phyloP scores from a whole-genome alignment of 2,888 invertebrate genomes.

The Abrostola triplasia region DNA sequence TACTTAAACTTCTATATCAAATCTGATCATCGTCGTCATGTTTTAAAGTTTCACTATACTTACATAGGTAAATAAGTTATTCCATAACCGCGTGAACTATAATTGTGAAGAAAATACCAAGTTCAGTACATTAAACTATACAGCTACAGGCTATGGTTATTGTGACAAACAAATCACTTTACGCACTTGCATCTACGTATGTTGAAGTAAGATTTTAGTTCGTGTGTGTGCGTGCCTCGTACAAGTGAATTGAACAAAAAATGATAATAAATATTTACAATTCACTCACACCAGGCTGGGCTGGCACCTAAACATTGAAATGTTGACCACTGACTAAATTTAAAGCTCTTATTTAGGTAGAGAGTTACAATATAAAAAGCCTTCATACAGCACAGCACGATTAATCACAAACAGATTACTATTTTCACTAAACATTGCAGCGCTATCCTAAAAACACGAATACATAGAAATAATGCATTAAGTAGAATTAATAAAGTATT shows the following conservation, averaged over 20 bases:
- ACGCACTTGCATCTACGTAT: constrained; percentile 33
- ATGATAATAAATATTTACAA: constrained; percentile 19
- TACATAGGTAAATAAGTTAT: constrained; percentile 34
- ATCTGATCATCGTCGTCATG: constrained; percentile 7
- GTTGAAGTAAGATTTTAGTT: constrained; percentile 17
- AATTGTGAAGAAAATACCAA: constrained; percentile 26
- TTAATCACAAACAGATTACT: constrained; percentile 30
- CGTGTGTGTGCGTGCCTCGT: not conserved
- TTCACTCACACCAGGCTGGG: not conserved
- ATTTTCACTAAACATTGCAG: constrained; percentile 18
- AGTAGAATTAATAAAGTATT: constrained; percentile 10
- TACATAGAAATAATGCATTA: constrained; percentile 9
- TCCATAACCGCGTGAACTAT: constrained; percentile 31
- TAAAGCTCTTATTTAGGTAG: constrained; percentile 63
- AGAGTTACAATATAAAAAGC: constrained; percentile 49
- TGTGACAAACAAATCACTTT: constrained; percentile 58
- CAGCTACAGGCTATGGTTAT: constrained; percentile 46
- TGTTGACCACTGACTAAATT: constrained; percentile 34
- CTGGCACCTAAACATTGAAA: not conserved
- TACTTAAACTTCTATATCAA: constrained; percentile 13
- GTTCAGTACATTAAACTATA: constrained; percentile 51
- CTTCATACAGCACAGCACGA: constrained; percentile 49
- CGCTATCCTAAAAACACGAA: constrained; percentile 20
- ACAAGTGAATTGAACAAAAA: not conserved
- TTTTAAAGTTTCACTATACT: constrained; percentile 38